Base-by-base conservation (phyloP, 2,888 invertebrate genomes). In the Parasteatoda lunata region DNA sequence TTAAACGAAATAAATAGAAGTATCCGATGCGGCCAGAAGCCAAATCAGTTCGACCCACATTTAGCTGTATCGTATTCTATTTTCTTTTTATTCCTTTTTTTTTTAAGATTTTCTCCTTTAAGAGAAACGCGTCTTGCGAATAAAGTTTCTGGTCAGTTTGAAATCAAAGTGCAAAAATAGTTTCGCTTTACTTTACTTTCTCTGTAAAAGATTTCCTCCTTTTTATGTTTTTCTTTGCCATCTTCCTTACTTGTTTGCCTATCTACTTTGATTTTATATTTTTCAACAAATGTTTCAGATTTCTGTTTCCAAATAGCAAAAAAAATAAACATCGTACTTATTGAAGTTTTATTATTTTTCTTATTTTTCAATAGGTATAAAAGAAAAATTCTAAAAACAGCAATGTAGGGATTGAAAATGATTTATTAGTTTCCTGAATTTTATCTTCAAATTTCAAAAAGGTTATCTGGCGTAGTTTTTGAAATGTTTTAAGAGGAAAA, bases 81-180 rank as follows among this genome's bases (percentile, higher is more conserved):
- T 84, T 77, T 66, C 52, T 52, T 73, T 77, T 84, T 77, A 77
- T 77, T 72, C 54, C 49, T 77, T 77, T 48, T 66, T 30, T 30
- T 30, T n/a, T 30, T 30, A 0, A 30, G 51, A 72, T 84, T 75
- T 54, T 66, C 83, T 72, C 45, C 77, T 84, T 84, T 73, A 52
- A 52, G n/a, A 51, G 49, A 72, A 66, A 70, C 72, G 51, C 71
- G 65, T 70, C 71, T 72, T 51, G 77, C 65, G 66, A 77, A 84
- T 71, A 84, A 84, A 77, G 72, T 84, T 84, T 77, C 83, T 72
- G 83, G 83, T 84, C 83, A 84, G 77, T 84, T 77, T 84, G 83
- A 77, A 77, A 66, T 71, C 75, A 75, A 47, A 64, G 72, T 48
- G 15, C 52, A 75, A 81, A 81, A 81, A 69, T 66, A 69, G 59